These are phyloP conservation scores for Cyprinodon tularosa DNA, from an alignment of 2,113 vertebrate genomes.

Conservation along the genomic window DNA sequence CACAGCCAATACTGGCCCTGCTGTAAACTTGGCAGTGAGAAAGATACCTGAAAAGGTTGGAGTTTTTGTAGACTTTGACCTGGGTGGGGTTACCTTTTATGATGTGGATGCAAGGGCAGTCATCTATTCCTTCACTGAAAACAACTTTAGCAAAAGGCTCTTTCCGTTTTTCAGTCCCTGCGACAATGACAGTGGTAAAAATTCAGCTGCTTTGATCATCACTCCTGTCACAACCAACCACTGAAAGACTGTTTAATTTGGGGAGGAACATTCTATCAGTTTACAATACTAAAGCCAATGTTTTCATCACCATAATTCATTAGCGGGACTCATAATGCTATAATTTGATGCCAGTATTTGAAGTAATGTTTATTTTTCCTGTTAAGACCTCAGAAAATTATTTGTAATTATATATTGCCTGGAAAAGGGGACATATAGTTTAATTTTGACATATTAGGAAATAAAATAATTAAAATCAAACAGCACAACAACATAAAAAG, in stretches of 20 bases:
- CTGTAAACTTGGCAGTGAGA: constrained; percentile 5
- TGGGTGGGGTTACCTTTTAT: constrained; percentile 58
- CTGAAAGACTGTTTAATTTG: constrained; percentile 12
- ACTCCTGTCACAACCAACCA: constrained; percentile 23
- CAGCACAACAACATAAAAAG: background rate
- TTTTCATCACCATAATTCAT: constrained; percentile 16
- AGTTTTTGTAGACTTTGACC: constrained; percentile 53
- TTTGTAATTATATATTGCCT: no score
- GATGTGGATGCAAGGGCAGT: constrained; percentile 33
- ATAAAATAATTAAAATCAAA: background rate
- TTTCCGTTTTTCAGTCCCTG: constrained; percentile 56
- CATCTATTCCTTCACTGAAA: constrained; percentile 55
- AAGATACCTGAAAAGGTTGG: constrained; percentile 48
- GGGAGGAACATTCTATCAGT: background rate
- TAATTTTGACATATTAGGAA: no score
- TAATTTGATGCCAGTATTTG: constrained; percentile 9
- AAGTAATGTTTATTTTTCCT: background rate
- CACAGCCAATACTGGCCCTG: constrained; percentile 26
- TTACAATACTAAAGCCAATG: background rate
- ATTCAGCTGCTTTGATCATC: constrained; percentile 57
- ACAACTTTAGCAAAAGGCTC: constrained; percentile 40
- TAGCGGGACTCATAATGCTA: constrained; percentile 25
- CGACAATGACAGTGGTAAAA: constrained; percentile 8
- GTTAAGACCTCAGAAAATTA: background rate
- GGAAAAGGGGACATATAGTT: background rate